Base-by-base conservation (phyloP, 2,797 vertebrate species). In the Vultur gryphus region DNA sequence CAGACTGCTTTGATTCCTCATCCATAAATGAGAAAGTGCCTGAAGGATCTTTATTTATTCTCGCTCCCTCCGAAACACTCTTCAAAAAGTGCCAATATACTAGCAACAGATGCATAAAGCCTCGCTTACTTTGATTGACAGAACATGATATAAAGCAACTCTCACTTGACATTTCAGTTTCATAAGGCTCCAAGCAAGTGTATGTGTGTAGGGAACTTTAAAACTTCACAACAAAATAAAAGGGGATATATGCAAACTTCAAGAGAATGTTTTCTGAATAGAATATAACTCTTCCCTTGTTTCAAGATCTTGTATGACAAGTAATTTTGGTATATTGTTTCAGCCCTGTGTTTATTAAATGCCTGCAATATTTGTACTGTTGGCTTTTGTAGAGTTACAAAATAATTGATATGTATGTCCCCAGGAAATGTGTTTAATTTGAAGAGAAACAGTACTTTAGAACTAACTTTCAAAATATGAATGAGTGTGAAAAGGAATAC, bases 81-180 rank as follows among this genome's bases (percentile, higher is more conserved):
- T 99, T 99, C 98, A 98, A 98, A 98, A 98, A 99, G 98, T 99
- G 98, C 98, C 99, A 99, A 99, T 99, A 99, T 99, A 99, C 98
- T 98, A 97, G 98, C 98, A 98, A 98, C 98, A 98, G 98, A 99
- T 98, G 98, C 98, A 98, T 97, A 98, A 99, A 98, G 98, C 98
- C 98, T 97, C 25, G 96, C 97, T 98, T 96, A 93, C 96, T 98
- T 97, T 99, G 99, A 99, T 99, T 99, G 99, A 99, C 99, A 99
- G 99, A 98, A 98, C 98, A 98, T 95, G 98, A 99, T 99, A 99
- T 99, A 99, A 99, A 98, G 98, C 98, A 98, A 98, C 98, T 98
- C 98, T 99, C 98, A 99, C 98, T 99, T 99, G 99, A 99, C 99
- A 99, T 99, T 99, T 99, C 98, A 98, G 98, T 98, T 99, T 99